phyloP scores from a whole-genome alignment of 2,113 vertebrate species.

The Ceyx melanurus region DNA sequence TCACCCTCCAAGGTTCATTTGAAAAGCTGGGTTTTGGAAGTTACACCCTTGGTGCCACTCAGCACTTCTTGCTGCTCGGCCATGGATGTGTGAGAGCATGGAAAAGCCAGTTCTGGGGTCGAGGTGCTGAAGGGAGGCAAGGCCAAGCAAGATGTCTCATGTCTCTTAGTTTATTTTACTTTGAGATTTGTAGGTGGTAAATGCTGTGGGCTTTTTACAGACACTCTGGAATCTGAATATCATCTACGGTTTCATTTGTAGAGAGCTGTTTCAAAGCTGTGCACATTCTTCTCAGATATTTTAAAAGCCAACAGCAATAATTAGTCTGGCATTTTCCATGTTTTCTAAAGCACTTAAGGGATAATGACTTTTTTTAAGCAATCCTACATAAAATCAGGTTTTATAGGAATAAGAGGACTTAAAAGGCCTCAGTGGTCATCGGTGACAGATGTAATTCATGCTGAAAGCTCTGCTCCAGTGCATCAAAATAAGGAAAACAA shows the following conservation, averaged over 20 bases:
- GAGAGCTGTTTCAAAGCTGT: conserved; percentile 35
- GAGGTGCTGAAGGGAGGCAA: background rate
- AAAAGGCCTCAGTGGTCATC: background rate
- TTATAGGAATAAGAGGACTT: conserved; percentile 12
- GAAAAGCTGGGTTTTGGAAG: background rate
- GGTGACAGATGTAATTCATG: conserved; percentile 7
- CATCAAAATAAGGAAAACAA: conserved; percentile 34
- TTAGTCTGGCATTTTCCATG: conserved; percentile 57
- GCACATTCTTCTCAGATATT: conserved; percentile 3
- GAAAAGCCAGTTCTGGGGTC: background rate
- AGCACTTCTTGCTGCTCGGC: background rate
- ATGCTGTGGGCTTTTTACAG: conserved; percentile 30
- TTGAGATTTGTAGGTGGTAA: conserved; percentile 43
- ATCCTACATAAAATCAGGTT: conserved; percentile 19
- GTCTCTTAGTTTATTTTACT: background rate
- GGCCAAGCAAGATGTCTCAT: background rate
- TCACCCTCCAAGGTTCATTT: conserved; percentile 6
- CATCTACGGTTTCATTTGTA: conserved; percentile 38
- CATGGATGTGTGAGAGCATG: background rate
- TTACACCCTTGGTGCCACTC: background rate
- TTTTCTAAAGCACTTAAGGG: conserved; percentile 39
- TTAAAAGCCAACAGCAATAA: conserved; percentile 63
- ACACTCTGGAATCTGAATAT: conserved; percentile 3
- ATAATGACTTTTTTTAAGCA: background rate
- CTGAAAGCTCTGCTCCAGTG: conserved; percentile 19